A percentile compares a stretch with the other conserved stretches of the same genome.
These are phyloP conservation scores for Drosophila kokeensis DNA, from an alignment of 2,888 invertebrate species.

Conservation along the genomic window DNA sequence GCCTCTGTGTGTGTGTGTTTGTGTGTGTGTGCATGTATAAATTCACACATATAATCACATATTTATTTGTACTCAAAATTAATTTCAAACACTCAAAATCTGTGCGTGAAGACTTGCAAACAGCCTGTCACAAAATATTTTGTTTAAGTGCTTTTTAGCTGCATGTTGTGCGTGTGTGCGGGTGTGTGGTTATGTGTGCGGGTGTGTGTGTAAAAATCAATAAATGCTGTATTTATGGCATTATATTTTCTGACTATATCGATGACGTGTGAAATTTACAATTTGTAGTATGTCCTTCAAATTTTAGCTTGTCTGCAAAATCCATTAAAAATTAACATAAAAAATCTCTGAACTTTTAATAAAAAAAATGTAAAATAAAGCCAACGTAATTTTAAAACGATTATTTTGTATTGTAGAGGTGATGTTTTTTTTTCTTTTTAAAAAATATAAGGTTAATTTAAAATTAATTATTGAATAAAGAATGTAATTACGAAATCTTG, in stretches of 20 bases:
- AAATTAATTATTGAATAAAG: no score
- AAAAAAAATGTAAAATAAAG: neutral
- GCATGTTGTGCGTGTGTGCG: constrained; percentile 5
- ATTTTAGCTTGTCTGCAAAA: constrained; percentile 17
- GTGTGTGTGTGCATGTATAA: constrained; percentile 11
- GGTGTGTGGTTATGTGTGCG: constrained; percentile 8
- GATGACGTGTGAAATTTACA: constrained; percentile 44
- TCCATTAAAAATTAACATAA: constrained; percentile 36
- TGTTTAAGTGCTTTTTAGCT: constrained; percentile 41
- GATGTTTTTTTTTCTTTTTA: no score
- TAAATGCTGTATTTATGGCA: constrained; percentile 28
- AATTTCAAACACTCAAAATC: constrained; percentile 63
- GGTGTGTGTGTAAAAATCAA: constrained; percentile 38
- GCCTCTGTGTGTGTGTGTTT: constrained; percentile 32
- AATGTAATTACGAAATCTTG: no score
- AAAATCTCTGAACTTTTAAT: constrained; percentile 11
- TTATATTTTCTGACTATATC: constrained; percentile 31
- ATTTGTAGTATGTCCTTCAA: constrained; percentile 31
- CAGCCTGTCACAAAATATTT: constrained; percentile 53
- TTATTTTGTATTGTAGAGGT: no score
- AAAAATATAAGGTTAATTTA: no score
- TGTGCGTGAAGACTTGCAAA: constrained; percentile 50
- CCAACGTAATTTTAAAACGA: neutral
- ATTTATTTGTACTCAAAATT: constrained; percentile 42
- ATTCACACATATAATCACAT: constrained; percentile 10